Percentiles rank a stretch among this genome's conserved stretches.
These are phyloP conservation scores for Parascotia fuliginaria DNA, from an alignment of 2,888 invertebrate species.

Conservation along the genomic window DNA sequence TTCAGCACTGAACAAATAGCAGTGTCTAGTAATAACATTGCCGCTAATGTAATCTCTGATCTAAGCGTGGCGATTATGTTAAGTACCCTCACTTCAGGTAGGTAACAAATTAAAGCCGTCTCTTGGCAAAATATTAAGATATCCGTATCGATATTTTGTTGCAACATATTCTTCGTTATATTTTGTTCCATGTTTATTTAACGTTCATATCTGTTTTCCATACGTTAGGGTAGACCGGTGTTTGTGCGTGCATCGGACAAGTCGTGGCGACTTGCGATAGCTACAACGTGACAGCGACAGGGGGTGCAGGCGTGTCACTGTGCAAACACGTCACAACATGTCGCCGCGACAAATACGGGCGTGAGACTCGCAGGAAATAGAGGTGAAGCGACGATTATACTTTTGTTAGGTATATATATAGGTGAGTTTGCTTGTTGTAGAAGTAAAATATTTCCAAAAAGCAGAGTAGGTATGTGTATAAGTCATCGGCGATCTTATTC, in stretches of 20 bases:
- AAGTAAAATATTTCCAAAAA: too few species aligned
- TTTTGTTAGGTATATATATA: conserved; percentile 1
- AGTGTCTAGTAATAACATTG: too few species aligned
- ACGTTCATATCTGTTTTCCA: neutral
- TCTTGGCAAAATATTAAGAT: too few species aligned
- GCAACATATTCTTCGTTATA: neutral
- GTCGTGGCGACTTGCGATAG: conserved; percentile 8
- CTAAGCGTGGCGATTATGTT: too few species aligned
- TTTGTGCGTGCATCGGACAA: neutral
- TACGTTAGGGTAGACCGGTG: neutral
- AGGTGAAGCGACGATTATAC: neutral
- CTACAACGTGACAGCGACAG: conserved; percentile 18
- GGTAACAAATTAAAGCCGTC: too few species aligned
- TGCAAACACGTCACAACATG: conserved; percentile 43
- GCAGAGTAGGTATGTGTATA: too few species aligned
- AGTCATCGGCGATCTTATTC: too few species aligned
- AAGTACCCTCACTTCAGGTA: too few species aligned
- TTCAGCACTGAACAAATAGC: too few species aligned
- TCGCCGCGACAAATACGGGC: conserved; percentile 16
- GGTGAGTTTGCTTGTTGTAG: too few species aligned
- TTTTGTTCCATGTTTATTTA: neutral
- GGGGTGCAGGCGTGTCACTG: conserved; percentile 22
- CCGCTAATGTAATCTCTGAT: too few species aligned
- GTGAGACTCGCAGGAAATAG: conserved; percentile 11
- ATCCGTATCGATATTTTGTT: too few species aligned